Percentiles rank a stretch among this genome's conserved stretches.
Conservation (phyloP, 2,113 vertebrate genomes). For the Corythornis cristatus region DNA sequence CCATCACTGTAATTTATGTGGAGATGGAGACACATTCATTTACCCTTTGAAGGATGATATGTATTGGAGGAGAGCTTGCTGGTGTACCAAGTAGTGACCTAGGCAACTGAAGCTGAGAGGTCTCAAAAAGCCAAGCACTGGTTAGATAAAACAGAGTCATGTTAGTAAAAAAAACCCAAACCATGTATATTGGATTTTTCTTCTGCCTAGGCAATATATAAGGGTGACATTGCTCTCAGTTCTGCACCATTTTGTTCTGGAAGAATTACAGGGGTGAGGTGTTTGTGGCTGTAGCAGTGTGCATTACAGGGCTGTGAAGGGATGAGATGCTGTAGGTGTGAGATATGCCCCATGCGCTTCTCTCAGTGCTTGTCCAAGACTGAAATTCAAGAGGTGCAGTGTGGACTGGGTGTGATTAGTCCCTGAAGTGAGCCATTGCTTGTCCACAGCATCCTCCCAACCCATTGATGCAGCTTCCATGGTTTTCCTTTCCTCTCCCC, state of each 20-base stretch:
- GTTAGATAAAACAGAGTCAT: background rate
- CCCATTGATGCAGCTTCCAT: background rate
- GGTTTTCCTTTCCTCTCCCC: background rate
- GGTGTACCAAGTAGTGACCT: background rate
- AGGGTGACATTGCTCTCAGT: background rate
- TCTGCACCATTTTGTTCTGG: background rate
- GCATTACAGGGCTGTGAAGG: background rate
- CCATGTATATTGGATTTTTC: background rate
- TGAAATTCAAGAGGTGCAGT: background rate
- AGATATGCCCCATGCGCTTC: rapidly evolving
- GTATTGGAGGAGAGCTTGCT: background rate
- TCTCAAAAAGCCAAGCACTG: background rate
- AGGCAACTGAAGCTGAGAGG: background rate
- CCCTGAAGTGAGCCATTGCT: rapidly evolving
- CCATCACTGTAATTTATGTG: background rate
- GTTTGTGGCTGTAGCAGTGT: background rate
- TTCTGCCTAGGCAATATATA: background rate
- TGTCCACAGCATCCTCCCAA: background rate
- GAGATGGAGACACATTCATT: background rate
- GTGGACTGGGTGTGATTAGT: background rate
- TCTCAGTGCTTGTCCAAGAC: background rate
- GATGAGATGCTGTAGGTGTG: rapidly evolving
- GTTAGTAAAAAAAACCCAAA: background rate
- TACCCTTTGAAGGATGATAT: background rate
- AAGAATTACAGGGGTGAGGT: background rate